Evolutionary conservation across 92 coral and sea anemone species (phyloP).

Genomic region (Parazoanthus atlanticus): DNA sequence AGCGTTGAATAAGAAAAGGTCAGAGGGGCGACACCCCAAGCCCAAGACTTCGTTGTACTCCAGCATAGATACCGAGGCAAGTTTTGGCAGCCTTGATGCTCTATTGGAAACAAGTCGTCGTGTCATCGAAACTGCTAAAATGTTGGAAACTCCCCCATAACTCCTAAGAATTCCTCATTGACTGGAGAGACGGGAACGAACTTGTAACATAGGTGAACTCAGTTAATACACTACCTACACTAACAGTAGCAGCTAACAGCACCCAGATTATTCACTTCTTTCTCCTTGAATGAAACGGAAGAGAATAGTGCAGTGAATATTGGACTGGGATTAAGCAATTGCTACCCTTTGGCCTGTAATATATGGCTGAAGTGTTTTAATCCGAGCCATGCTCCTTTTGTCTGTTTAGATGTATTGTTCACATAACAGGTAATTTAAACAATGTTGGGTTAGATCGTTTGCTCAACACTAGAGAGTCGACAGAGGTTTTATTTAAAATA

Average conservation of each 20-base stretch:
- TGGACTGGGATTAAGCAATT: not conserved
- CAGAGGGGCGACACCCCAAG: not conserved
- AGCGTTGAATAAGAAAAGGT: not conserved
- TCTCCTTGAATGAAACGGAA: not conserved
- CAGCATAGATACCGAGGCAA: constrained; percentile 53
- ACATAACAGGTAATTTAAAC: no score
- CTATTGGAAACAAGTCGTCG: constrained; percentile 74
- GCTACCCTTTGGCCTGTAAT: not conserved
- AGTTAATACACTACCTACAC: no score
- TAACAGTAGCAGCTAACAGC: not conserved
- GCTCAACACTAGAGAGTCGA: not conserved
- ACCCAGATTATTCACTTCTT: not conserved
- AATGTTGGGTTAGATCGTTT: not conserved
- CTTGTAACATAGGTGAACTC: not conserved
- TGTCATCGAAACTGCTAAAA: constrained; percentile 70
- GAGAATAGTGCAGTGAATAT: not conserved
- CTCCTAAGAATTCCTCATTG: not conserved
- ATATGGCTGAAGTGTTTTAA: not conserved
- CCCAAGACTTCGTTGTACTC: constrained; percentile 54
- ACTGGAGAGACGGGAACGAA: not conserved
- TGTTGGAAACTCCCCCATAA: constrained; percentile 73
- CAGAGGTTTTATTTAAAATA: not conserved
- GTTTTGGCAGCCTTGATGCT: constrained; percentile 59
- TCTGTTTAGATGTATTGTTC: not conserved
- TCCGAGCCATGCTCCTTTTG: not conserved